Conservation (phyloP, 2,888 invertebrate species). For the Drosophila peninsularis region DNA sequence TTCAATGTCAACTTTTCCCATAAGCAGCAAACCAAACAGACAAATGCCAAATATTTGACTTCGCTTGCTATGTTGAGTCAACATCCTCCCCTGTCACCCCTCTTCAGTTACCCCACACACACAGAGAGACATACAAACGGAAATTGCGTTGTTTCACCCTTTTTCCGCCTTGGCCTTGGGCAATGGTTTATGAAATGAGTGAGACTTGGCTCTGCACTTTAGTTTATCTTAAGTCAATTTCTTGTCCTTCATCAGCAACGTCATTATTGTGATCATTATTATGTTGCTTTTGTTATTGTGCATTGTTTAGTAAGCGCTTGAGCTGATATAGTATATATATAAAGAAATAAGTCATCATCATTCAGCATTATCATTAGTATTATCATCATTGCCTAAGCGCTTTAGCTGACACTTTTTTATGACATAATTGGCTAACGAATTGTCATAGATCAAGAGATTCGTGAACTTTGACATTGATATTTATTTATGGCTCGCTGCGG, state of each 20-base stretch:
- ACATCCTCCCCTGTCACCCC: conserved; percentile 9
- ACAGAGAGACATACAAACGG: conserved; percentile 39
- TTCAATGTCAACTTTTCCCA: conserved; percentile 54
- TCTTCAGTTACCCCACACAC: background rate
- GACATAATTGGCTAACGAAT: conserved; percentile 32
- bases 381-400: background rate
- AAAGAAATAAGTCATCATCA: background rate
- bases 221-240: conserved; percentile 77
- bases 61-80: conserved; percentile 14
- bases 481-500: conserved; percentile 40
- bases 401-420: conserved; percentile 32
- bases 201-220: conserved; percentile 16
- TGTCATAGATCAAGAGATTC: conserved; percentile 45
- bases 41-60: conserved; percentile 67
- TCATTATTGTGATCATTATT: conserved; percentile 13
- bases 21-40: conserved; percentile 32
- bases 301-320: conserved; percentile 46
- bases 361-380: background rate
- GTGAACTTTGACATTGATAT: conserved; percentile 33
- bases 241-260: conserved; percentile 51
- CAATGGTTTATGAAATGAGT: conserved; percentile 20
- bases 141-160: conserved; percentile 73
- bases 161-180: conserved; percentile 65
- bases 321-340: conserved; percentile 7
- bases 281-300: conserved; percentile 7